Evolutionary conservation across 2,113 vertebrate species (phyloP), one percentile per base, ranked within the genome.

Genomic region (Pygoscelis adeliae): DNA sequence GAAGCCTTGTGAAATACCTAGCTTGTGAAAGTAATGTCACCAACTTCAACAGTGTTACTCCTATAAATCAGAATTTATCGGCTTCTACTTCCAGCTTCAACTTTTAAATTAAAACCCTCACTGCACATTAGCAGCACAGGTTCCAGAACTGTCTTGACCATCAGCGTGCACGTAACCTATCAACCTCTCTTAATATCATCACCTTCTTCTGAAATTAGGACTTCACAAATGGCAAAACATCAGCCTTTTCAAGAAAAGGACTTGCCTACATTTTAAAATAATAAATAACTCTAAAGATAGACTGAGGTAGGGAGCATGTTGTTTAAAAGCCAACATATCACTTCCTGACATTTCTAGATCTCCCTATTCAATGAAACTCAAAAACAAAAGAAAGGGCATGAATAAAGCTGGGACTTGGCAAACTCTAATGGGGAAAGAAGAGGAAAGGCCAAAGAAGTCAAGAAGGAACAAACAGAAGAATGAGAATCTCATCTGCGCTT

Each of bases 301-400:
- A 59, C 30, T 9, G 42, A 89, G 47, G 72, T 93, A 79, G 44
- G 44, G 56, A 87, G 6, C 50, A 63, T 0, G 0, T 86, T 79
- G 61, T 91, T 90, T 87, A 58, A 91, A 82, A 89, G 71, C 13
- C 81, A 83, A 36, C 73, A 81, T 50, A 83, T 44, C 44, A 22
- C 76, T 94, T 92, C 82, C 81, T 82, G 91, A 50, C 63, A 83
- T 84, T 94, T 95, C 87, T 58, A 89, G 52, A 56, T 77, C 44
- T 85, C 77, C 65, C 42, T 47, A 26, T 30, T 63, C 46, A 92
- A 56, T 62, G 36, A 92, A 94, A 49, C 30, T 77, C 73, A 66
- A 91, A 88, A 94, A 59, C 71, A 93, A 95, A 73, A 84, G 59
- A 90, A 95, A 88, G 59, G 65, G 30, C 44, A 49, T 7, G 65